Conservation (phyloP, 2,888 invertebrate species). For the Cetonia aurata region DNA sequence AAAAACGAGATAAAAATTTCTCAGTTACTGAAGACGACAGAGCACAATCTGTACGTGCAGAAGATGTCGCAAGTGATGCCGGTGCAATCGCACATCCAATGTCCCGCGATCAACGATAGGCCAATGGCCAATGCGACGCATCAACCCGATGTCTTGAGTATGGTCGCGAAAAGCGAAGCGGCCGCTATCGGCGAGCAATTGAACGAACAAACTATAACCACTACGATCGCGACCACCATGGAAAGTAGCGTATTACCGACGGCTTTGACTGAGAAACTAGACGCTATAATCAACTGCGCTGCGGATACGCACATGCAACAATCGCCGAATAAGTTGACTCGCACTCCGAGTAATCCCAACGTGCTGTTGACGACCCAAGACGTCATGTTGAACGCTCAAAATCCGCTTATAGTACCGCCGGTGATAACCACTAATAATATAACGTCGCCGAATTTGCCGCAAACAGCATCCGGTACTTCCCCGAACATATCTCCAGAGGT, state of each 20-base stretch:
- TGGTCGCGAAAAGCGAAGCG: constrained; percentile 60
- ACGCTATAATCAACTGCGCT: constrained; percentile 73
- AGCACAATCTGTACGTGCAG: constrained; percentile 40
- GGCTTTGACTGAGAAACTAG: constrained; percentile 67
- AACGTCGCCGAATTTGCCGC: constrained; percentile 54
- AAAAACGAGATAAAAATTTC: constrained; percentile 37
- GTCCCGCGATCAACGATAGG: constrained; percentile 25
- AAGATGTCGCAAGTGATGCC: constrained; percentile 53
- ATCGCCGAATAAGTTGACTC: constrained; percentile 49
- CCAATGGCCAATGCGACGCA: constrained; percentile 49
- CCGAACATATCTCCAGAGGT: constrained; percentile 70
- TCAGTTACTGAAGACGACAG: constrained; percentile 45
- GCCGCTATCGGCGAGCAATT: constrained; percentile 50
- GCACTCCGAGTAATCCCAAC: constrained; percentile 50
- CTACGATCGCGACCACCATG: constrained; percentile 48
- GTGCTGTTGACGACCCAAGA: constrained; percentile 59
- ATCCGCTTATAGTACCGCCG: constrained; percentile 55
- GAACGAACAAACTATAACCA: constrained; percentile 46
- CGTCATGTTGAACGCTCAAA: constrained; percentile 64
- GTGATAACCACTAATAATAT: constrained; percentile 56
- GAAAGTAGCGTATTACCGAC: constrained; percentile 52
- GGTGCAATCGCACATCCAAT: constrained; percentile 53
- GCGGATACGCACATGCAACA: constrained; percentile 69
- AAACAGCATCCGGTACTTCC: constrained; percentile 64
- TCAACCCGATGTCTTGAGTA: constrained; percentile 55